Percentiles rank a stretch among this genome's conserved stretches.
These are phyloP conservation scores for Plutomurus gul DNA, from an alignment of 1,140 invertebrate genomes.

Conservation along the genomic window DNA sequence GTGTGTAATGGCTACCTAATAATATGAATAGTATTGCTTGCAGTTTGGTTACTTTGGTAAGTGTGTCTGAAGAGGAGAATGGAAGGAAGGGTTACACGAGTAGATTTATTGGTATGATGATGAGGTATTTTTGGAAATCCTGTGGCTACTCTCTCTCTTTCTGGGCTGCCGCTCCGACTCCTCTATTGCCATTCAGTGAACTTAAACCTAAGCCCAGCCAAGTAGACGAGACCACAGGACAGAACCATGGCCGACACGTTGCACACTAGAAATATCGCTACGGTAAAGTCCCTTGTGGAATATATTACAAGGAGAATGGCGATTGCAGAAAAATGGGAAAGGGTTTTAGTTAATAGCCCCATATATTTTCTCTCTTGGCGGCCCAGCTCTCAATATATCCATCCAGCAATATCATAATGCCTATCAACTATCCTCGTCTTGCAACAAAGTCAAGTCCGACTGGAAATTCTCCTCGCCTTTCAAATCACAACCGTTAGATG, in stretches of 20 bases:
- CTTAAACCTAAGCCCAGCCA: too few relatives aligned
- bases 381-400: background rate
- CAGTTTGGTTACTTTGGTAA: too few relatives aligned
- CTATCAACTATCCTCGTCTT: background rate
- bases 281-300: background rate
- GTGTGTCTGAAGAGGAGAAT: background rate
- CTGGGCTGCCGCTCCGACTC: background rate
- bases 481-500: background rate
- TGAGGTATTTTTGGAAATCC: slow-evolving; percentile 47
- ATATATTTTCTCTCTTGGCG: slow-evolving; percentile 37
- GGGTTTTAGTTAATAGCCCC: slow-evolving; percentile 51
- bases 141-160: slow-evolving; percentile 18
- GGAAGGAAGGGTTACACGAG: slow-evolving; percentile 24
- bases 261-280: background rate
- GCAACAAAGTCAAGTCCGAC: background rate
- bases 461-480: background rate
- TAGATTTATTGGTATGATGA: slow-evolving; percentile 50
- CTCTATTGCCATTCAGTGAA: too few relatives aligned
- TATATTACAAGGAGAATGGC: slow-evolving; percentile 40
- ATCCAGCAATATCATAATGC: background rate
- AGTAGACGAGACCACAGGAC: too few relatives aligned
- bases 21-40: background rate
- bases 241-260: too few relatives aligned
- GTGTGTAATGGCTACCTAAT: background rate
- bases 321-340: slow-evolving; percentile 51